Evolutionary conservation across 2,113 vertebrate species (phyloP).

Genomic region (Ptilonorhynchus violaceus): DNA sequence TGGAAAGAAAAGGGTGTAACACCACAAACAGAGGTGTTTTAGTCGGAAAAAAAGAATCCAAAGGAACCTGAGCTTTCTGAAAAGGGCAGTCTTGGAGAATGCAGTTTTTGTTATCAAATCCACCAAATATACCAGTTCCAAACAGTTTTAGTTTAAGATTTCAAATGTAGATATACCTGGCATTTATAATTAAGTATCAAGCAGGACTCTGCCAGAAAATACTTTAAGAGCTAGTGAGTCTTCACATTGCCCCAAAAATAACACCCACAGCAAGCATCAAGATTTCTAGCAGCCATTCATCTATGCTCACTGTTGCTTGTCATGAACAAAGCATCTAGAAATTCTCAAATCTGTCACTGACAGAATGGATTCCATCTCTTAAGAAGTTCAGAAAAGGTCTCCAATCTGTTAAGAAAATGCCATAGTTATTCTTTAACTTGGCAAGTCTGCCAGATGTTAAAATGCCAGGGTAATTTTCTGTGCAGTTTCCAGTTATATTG

Average conservation of each 20-base stretch:
- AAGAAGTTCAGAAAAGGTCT: neutral
- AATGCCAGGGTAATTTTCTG: neutral
- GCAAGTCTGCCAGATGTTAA: neutral
- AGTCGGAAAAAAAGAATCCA: neutral
- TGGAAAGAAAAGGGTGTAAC: neutral
- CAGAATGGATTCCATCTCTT: neutral
- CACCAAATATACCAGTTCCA: neutral
- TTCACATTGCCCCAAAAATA: neutral
- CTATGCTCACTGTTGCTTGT: neutral
- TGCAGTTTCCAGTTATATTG: neutral
- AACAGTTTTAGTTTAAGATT: neutral
- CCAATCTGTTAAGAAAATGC: neutral
- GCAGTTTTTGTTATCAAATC: neutral
- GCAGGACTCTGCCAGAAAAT: neutral
- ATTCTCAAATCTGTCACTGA: neutral
- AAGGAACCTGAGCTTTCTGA: neutral
- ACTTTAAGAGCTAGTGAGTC: neutral
- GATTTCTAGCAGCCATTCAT: neutral
- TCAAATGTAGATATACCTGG: neutral
- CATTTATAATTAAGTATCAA: neutral
- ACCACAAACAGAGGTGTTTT: neutral
- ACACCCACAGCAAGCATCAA: neutral
- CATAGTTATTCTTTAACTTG: neutral
- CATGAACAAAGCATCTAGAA: neutral
- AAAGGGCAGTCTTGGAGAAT: neutral